Evolutionary conservation across 2,888 invertebrate genomes (phyloP), one percentile per base, ranked within the genome.

Genomic region (Torymus aiolomorphi): DNA sequence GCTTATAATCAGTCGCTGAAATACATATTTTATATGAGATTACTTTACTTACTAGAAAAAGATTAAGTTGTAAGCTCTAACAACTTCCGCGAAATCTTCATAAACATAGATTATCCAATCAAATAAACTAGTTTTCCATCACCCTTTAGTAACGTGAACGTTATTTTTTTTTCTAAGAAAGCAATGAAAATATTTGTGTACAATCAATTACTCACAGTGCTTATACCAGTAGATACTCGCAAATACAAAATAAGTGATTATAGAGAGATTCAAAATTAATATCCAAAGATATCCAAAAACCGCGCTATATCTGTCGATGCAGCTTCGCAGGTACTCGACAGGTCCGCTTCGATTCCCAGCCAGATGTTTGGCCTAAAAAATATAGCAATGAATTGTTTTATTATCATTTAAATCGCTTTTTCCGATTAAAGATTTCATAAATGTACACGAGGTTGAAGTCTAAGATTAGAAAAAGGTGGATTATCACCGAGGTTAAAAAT

Each of bases 191-290:
- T 13, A 31, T 14, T 59, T 20, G 14, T n/a, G 13, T 18, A 13
- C 10, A 54, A 67, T n/a, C 3, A 57, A 42, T 24, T 12, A 85
- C 87, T 75, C 69, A 88, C 88, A 81, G 16, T 84, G 76, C 0
- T 82, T 82, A 18, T 59, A 78, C 89, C 89, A 90, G 81, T 88
- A 84, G n/a, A 86, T 5, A 10, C 82, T 86, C 0, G 90, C 90
- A 74, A 84, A 87, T 12, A 80, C 72, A 13, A 89, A 80, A 75
- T 90, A 89, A 13, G 80, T 80, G 31, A 89, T 8, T 10, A 88
- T 65, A 2, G 81, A 16, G 8, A 83, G 65, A 80, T 90, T 87
- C 3, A 89, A 18, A 16, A 85, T 57, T 20, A 84, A 31, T 54
- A 86, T 61, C 2, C 78, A 66, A 10, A 84, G 14, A 2, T 62